A percentile compares a stretch with the other conserved stretches of the same genome.
Evolutionary conservation across 2,113 vertebrate species (phyloP).

Genomic region (Gorsachius goisagi): DNA sequence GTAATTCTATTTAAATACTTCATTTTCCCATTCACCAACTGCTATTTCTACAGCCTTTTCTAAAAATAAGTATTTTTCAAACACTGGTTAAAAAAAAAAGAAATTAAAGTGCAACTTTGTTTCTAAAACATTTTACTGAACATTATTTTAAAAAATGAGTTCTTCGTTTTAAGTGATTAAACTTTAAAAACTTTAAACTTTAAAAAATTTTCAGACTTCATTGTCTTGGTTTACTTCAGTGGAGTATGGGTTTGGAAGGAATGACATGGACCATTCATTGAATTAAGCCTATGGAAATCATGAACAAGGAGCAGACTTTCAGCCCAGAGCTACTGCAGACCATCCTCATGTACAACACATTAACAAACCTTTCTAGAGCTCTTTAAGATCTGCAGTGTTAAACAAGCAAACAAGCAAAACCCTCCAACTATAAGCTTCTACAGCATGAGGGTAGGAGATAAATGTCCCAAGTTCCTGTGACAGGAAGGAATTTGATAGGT

Average conservation of each 20-base stretch:
- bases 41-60: neutral
- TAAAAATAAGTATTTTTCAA: neutral
- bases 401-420: neutral
- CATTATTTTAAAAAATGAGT: slow-evolving; percentile 22
- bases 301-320: neutral
- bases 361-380: neutral
- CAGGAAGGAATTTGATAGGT: neutral
- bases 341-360: neutral
- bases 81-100: neutral
- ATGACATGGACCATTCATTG: neutral
- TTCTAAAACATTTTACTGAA: slow-evolving; percentile 31
- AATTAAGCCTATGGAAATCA: neutral
- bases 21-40: neutral
- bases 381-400: neutral
- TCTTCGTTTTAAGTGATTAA: slow-evolving; percentile 25
- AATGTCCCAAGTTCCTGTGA: neutral
- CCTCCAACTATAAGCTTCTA: neutral
- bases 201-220: neutral
- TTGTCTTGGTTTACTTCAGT: neutral
- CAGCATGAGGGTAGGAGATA: neutral
- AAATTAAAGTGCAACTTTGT: neutral
- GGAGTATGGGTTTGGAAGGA: neutral
- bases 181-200: neutral
- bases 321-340: neutral
- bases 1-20: neutral